A percentile compares a stretch with the other conserved stretches of the same genome.
Conservation (phyloP, 1,140 invertebrate genomes). For the Sitobion miscanthi region DNA sequence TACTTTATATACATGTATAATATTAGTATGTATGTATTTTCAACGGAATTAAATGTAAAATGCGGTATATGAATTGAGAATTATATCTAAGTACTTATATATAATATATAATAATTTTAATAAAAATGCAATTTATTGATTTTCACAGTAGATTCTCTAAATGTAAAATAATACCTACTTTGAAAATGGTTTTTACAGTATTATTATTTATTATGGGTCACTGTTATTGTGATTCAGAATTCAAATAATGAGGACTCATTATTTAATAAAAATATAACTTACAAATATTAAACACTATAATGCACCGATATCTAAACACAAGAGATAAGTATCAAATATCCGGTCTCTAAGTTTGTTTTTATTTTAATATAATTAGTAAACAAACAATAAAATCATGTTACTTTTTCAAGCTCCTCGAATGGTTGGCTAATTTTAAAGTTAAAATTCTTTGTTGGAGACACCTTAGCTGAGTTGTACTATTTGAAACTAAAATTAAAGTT, state of each 20-base stretch:
- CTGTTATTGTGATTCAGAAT: background rate
- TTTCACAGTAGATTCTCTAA: background rate
- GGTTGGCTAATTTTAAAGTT: background rate
- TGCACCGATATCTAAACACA: background rate
- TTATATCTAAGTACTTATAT: no score
- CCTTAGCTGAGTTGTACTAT: background rate
- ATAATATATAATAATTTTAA: no score
- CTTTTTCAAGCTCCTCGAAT: background rate
- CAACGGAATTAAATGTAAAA: background rate
- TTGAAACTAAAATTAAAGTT: constrained; percentile 8
- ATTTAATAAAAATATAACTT: background rate
- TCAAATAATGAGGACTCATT: background rate
- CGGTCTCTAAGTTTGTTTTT: no score
- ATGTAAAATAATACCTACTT: background rate
- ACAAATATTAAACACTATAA: background rate
- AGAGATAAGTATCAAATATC: background rate
- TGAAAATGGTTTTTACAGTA: background rate
- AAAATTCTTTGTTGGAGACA: background rate
- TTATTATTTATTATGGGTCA: background rate
- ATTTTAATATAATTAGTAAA: background rate
- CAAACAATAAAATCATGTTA: background rate
- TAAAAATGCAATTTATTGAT: background rate
- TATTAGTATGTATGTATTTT: background rate
- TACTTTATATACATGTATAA: background rate
- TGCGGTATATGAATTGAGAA: background rate